phyloP scores from a whole-genome alignment of 1,140 invertebrate genomes.

The Drosophila auraria region DNA sequence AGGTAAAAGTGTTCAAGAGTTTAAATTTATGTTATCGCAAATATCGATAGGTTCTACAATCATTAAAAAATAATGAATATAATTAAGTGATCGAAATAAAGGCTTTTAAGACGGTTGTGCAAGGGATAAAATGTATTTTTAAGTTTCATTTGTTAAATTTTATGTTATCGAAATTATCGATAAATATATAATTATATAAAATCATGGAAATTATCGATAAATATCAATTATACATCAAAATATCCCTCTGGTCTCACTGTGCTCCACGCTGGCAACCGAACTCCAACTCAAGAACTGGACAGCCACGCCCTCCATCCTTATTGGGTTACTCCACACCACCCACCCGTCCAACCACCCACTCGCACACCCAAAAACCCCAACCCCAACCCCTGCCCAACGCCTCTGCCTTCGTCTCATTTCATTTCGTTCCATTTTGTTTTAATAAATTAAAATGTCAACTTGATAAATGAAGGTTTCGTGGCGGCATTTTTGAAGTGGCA shows the following conservation, averaged over 20 bases:
- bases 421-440: conserved; percentile 81
- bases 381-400: not conserved
- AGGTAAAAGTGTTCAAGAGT: too few relatives aligned
- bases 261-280: not conserved
- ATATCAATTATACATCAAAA: not conserved
- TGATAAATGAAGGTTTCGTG: conserved; percentile 81
- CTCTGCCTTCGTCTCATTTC: conserved; percentile 55
- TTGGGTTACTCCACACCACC: conserved; percentile 1
- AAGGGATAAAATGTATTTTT: too few relatives aligned
- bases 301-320: conserved; percentile 23
- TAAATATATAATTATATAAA: too few relatives aligned
- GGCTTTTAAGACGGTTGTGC: too few relatives aligned
- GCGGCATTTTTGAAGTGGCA: conserved; percentile 74
- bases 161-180: not conserved
- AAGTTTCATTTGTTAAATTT: too few relatives aligned
- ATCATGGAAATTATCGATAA: not conserved
- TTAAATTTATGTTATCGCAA: too few relatives aligned
- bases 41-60: too few relatives aligned
- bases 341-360: not conserved
- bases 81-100: too few relatives aligned
- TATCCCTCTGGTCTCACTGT: not conserved
- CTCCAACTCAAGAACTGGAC: conserved; percentile 35
- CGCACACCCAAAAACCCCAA: not conserved
- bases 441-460: conserved; percentile 83
- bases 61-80: too few relatives aligned